Conservation (phyloP, 1,140 invertebrate genomes). For the Araneus ventricosus region DNA sequence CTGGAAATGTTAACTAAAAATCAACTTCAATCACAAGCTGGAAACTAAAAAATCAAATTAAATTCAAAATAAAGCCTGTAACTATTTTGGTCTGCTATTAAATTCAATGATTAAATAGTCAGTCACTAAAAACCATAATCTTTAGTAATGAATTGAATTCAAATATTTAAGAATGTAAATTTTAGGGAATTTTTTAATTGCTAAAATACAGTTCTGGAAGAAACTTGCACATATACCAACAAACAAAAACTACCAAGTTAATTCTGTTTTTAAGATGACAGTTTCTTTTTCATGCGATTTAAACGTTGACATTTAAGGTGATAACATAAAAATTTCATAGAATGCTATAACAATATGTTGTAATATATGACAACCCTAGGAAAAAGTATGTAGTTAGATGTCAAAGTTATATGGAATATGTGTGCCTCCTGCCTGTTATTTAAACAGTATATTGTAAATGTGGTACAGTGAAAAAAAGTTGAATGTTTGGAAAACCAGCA, state of each 20-base stretch:
- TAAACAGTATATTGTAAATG: neutral
- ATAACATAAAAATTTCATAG: neutral
- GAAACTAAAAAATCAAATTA: too few relatives aligned
- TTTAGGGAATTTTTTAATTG: too few relatives aligned
- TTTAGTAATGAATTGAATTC: too few relatives aligned
- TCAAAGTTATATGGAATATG: neutral
- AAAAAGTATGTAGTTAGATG: neutral
- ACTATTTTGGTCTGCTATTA: too few relatives aligned
- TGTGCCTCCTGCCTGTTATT: neutral
- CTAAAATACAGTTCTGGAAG: too few relatives aligned
- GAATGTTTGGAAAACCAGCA: neutral
- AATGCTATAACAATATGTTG: too few relatives aligned
- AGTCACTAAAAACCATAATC: too few relatives aligned
- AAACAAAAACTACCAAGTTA: neutral
- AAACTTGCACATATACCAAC: neutral
- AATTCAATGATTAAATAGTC: too few relatives aligned
- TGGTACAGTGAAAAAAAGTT: neutral
- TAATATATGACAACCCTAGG: conserved; percentile 1
- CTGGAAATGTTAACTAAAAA: too few relatives aligned
- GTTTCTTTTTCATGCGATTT: neutral
- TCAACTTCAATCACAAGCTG: too few relatives aligned
- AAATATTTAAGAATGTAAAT: too few relatives aligned
- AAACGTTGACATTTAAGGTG: neutral
- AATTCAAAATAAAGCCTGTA: too few relatives aligned
- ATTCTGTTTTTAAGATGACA: neutral